Base-by-base conservation (phyloP, 2,888 invertebrate species). In the Antitype chi region DNA sequence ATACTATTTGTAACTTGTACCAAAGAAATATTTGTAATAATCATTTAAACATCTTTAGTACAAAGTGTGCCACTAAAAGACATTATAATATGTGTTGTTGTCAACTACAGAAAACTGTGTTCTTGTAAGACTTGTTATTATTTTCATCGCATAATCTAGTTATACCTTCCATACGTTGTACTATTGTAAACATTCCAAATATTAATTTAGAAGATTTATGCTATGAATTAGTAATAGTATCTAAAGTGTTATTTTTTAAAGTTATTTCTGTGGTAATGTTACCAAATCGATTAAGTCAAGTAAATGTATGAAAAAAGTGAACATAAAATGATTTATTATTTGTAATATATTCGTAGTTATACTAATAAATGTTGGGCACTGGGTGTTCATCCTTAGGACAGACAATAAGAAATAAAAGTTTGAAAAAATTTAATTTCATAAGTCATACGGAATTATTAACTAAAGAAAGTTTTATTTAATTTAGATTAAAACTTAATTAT, bases 391-490 rank as follows among this genome's bases (percentile, higher is more conserved):
- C 84, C 82, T 91, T 92, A 91, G 91, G 88, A 85, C 90, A 90
- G 93, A 93, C 93, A 93, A 93, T 93, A 93, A 93, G 74, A 87
- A 83, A 78, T 82, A 80, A 88, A 88, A 88, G 63, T 86, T 80
- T 89, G 88, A 78, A 89, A 87, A 85, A 79, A 76, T 85, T n/a
- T 90, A 84, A 83, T 90, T 92, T 90, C 82, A 74, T 88, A 87
- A 78, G 85, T 84, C 81, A 80, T 85, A 78, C 81, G 81, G 71
- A 77, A 77, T 83, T 77, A 74, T 79, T 81, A 81, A 76, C 60
- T 81, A 62, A 84, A 73, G 66, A 86, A 81, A 81, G 38, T 80
- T 70, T 76, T 76, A 78, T 80, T 86, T 84, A 81, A 82, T 87
- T 87, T 81, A 86, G 84, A 82, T 79, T 72, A 64, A 85, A 73